Evolutionary conservation across 2,113 vertebrate genomes (phyloP).

Genomic region (Narcine bancroftii): DNA sequence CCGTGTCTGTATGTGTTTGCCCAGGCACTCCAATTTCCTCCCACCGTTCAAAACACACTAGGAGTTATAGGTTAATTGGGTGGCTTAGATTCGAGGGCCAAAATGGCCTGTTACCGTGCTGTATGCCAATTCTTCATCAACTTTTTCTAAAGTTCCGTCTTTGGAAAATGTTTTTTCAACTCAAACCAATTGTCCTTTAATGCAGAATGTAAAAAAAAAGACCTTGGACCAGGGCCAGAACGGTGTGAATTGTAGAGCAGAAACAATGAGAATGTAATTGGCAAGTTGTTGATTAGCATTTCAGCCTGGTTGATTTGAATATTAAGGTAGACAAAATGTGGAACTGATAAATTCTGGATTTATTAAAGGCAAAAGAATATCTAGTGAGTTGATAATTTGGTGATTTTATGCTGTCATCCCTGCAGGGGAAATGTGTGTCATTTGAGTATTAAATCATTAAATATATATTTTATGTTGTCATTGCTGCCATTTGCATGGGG

Average conservation of each 20-base stretch:
- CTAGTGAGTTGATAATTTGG: not conserved
- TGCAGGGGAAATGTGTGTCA: not conserved
- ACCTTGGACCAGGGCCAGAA: not conserved
- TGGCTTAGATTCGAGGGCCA: too few species aligned
- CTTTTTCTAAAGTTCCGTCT: not conserved
- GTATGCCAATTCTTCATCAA: not conserved
- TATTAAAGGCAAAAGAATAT: not conserved
- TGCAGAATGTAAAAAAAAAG: not conserved
- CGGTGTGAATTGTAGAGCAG: not conserved
- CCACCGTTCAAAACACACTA: too few species aligned
- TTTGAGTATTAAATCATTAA: not conserved
- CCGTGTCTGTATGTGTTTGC: too few species aligned
- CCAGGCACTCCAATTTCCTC: too few species aligned
- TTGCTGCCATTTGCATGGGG: not conserved
- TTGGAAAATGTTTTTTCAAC: not conserved
- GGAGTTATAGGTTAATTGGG: too few species aligned
- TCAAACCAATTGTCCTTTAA: not conserved
- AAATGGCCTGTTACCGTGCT: too few species aligned
- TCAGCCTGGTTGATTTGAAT: not conserved
- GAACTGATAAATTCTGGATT: not conserved
- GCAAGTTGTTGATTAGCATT: conserved; percentile 9
- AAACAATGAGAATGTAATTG: not conserved
- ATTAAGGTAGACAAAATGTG: not conserved
- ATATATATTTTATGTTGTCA: not conserved
- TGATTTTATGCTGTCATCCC: not conserved